phyloP scores from a whole-genome alignment of 23 tunicate genomes.

The Phallusia fumigata region DNA sequence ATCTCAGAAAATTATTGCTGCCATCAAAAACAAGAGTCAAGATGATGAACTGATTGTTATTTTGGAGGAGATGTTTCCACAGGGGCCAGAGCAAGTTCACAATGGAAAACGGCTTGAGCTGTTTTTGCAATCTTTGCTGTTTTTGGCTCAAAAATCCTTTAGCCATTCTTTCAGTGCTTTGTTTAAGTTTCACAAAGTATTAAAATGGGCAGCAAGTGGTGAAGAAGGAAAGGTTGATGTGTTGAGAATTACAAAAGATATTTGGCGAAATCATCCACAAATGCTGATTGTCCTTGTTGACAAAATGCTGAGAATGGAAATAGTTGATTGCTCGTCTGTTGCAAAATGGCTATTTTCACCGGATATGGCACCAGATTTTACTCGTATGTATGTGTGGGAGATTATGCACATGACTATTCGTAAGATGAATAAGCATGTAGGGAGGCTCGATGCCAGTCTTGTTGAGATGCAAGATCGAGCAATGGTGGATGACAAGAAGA shows the following conservation, averaged over 20 bases:
- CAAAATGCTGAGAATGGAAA: conserved; percentile 91
- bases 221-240: conserved; percentile 78
- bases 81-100: background rate
- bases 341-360: conserved; percentile 97
- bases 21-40: conserved; percentile 64
- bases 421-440: conserved; percentile 90
- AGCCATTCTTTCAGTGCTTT: conserved; percentile 96
- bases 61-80: conserved; percentile 48
- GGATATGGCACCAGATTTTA: conserved; percentile 88
- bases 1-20: conserved; percentile 66
- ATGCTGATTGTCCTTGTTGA: conserved; percentile 97
- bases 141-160: conserved; percentile 92
- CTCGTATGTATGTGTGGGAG: conserved; percentile 86
- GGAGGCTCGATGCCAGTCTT: conserved; percentile 46
- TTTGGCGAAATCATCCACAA: conserved; percentile 90
- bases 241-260: conserved; percentile 55
- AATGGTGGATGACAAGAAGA: conserved; percentile 39
- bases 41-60: conserved; percentile 78
- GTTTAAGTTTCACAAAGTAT: conserved; percentile 79
- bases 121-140: conserved; percentile 78
- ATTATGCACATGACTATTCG: conserved; percentile 96
- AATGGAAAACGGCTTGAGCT: conserved; percentile 57
- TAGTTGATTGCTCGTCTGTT: conserved; percentile 91
- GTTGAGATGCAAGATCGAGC: conserved; percentile 55
- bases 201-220: conserved; percentile 75